Evolutionary conservation across 2,797 vertebrate genomes (phyloP).

Genomic region (Iguana delicatissima): DNA sequence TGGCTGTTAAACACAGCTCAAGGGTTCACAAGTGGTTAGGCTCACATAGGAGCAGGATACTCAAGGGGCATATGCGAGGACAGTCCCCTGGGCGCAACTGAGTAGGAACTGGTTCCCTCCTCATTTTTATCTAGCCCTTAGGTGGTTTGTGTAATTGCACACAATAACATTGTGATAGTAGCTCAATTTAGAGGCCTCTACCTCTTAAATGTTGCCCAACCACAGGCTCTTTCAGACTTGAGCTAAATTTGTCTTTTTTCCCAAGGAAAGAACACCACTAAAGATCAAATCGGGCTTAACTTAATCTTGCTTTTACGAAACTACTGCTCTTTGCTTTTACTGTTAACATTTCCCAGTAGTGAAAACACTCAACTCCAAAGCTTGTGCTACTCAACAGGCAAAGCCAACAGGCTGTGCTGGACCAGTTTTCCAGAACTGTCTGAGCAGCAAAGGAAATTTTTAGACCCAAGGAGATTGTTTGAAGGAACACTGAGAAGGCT

Average conservation of each 20-base stretch:
- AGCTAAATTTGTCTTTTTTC: neutral
- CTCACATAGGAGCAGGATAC: neutral
- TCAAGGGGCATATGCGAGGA: neutral
- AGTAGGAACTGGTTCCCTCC: neutral
- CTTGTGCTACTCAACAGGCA: neutral
- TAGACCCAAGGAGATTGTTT: neutral
- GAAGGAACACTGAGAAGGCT: neutral
- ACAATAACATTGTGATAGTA: neutral
- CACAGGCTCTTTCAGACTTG: neutral
- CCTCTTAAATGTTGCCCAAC: neutral
- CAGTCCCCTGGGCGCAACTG: neutral
- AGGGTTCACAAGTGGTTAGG: neutral
- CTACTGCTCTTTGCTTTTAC: neutral
- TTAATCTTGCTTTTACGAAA: neutral
- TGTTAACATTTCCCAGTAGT: neutral
- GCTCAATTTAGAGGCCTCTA: neutral
- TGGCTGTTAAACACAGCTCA: neutral
- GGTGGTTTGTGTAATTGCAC: neutral
- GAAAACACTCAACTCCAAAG: neutral
- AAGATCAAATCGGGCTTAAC: neutral
- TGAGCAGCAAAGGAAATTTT: neutral
- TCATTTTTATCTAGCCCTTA: neutral
- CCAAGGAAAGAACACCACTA: neutral
- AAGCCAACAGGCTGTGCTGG: neutral
- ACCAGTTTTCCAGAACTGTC: neutral